These are phyloP conservation scores for Chrysocyon brachyurus DNA, from an alignment of 2,797 vertebrate species.

Conservation along the genomic window DNA sequence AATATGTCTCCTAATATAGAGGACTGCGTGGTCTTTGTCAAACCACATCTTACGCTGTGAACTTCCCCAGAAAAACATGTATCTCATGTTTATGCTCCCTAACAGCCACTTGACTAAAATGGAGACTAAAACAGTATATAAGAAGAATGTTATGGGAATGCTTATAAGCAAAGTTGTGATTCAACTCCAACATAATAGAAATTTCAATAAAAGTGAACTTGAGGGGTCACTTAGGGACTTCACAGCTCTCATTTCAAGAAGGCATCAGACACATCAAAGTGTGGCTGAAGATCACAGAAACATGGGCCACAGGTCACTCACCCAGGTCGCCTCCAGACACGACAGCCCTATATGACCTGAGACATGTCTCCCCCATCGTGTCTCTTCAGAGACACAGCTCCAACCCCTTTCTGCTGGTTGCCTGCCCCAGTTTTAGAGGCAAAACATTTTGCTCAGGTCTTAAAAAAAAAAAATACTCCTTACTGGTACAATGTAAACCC, in stretches of 20 bases:
- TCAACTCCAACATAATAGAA: background rate
- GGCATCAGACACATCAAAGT: background rate
- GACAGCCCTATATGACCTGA: background rate
- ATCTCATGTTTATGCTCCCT: background rate
- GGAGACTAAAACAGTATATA: background rate
- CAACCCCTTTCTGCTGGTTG: background rate
- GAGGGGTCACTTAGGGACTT: background rate
- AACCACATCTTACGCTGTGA: background rate
- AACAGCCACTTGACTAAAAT: background rate
- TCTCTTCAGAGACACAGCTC: background rate
- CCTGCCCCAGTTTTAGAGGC: background rate
- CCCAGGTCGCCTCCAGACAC: background rate
- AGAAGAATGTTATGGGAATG: accelerated
- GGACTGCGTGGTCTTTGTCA: background rate
- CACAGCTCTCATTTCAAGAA: background rate
- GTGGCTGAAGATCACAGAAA: background rate
- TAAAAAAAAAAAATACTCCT: background rate
- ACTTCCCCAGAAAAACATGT: background rate
- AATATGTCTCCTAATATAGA: background rate
- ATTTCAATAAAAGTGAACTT: background rate
- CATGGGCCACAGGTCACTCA: background rate
- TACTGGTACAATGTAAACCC: background rate
- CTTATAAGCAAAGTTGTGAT: background rate
- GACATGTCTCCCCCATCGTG: background rate
- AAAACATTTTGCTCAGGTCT: background rate